Evolutionary conservation across 2,888 invertebrate species (phyloP).

Genomic region (Drosophila greeni): DNA sequence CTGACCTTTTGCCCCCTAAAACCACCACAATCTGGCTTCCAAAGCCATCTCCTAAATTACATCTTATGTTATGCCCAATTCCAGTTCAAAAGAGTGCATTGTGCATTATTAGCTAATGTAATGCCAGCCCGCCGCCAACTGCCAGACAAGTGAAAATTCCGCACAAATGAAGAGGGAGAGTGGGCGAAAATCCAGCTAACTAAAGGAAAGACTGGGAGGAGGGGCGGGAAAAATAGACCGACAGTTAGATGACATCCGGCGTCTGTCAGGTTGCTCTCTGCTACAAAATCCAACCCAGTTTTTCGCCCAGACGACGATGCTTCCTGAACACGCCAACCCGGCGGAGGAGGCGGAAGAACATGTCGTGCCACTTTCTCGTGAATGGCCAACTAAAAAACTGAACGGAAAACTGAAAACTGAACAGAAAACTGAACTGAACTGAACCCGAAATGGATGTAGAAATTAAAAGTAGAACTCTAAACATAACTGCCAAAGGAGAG

Average conservation of each 20-base stretch:
- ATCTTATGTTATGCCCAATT: background rate
- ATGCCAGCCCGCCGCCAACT: slow-evolving; percentile 1
- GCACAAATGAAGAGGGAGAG: slow-evolving; percentile 9
- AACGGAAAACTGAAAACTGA: slow-evolving; percentile 32
- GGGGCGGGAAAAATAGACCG: slow-evolving; percentile 38
- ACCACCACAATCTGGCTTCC: background rate
- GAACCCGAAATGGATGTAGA: slow-evolving; percentile 58
- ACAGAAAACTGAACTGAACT: slow-evolving; percentile 44
- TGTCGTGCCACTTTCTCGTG: slow-evolving; percentile 67
- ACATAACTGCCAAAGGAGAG: slow-evolving; percentile 19
- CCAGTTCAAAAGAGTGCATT: background rate
- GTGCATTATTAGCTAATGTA: slow-evolving; percentile 19
- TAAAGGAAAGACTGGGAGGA: slow-evolving; percentile 10
- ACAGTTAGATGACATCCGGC: slow-evolving; percentile 55
- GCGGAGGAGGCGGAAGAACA: slow-evolving; percentile 27
- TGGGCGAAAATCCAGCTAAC: slow-evolving; percentile 7
- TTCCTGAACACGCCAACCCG: slow-evolving; percentile 46
- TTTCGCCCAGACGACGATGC: slow-evolving; percentile 42
- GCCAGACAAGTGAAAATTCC: slow-evolving; percentile 23
- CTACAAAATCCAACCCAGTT: slow-evolving; percentile 42
- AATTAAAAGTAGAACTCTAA: slow-evolving; percentile 41
- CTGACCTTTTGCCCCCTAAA: background rate
- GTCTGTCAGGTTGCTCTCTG: slow-evolving; percentile 42
- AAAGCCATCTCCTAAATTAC: background rate
- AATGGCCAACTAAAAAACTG: slow-evolving; percentile 49